phyloP scores from a whole-genome alignment of 2,888 invertebrate genomes.

The Volucella bombylans region DNA sequence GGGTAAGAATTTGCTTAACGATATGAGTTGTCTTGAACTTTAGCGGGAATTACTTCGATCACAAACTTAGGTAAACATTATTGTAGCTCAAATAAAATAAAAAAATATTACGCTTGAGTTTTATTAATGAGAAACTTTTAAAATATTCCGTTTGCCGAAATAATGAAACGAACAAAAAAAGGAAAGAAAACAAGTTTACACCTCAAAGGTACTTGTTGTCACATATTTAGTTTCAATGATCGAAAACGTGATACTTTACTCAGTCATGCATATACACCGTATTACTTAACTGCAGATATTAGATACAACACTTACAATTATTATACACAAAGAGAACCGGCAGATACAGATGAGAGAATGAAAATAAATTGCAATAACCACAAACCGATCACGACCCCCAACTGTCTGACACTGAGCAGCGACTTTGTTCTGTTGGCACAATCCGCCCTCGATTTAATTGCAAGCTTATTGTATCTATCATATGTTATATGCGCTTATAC shows the following conservation, averaged over 20 bases:
- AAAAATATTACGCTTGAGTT: too few relatives aligned
- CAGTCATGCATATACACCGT: conserved; percentile 36
- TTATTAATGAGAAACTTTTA: too few relatives aligned
- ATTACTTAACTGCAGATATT: conserved; percentile 4
- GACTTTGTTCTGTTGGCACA: background rate
- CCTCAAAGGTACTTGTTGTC: background rate
- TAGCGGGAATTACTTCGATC: too few relatives aligned
- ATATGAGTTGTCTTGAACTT: too few relatives aligned
- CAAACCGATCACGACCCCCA: conserved; percentile 28
- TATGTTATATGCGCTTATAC: background rate
- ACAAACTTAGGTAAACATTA: too few relatives aligned
- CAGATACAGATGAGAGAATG: background rate
- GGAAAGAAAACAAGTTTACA: conserved; percentile 25
- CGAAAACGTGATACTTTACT: conserved; percentile 40
- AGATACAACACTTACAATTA: conserved; percentile 15
- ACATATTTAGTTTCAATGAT: conserved; percentile 20
- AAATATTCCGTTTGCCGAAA: background rate
- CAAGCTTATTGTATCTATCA: conserved; percentile 21
- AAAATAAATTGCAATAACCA: conserved; percentile 6
- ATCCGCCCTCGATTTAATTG: conserved; percentile 45
- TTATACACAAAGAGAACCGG: conserved; percentile 12
- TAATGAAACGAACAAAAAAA: background rate
- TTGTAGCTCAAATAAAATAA: too few relatives aligned
- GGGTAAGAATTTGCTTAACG: too few relatives aligned
- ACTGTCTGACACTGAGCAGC: conserved; percentile 40